phyloP scores from a whole-genome alignment of 2,888 invertebrate species.

The Ormyrus thymus region DNA sequence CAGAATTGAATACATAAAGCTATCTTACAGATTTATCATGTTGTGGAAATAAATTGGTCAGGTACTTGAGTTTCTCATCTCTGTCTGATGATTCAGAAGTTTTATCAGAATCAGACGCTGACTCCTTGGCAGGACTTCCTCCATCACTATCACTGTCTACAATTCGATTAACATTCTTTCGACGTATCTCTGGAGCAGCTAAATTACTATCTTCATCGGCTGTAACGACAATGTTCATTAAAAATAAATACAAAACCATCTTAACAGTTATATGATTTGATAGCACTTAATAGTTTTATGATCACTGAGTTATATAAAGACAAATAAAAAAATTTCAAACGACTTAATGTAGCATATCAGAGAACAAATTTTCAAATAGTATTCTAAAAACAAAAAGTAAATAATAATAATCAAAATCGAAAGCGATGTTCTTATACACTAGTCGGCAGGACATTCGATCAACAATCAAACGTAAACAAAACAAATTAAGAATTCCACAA shows the following conservation, averaged over 20 bases:
- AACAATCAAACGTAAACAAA: neutral
- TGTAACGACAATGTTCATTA: constrained; percentile 39
- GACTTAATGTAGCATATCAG: neutral
- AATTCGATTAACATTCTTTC: constrained; percentile 69
- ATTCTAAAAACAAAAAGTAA: neutral
- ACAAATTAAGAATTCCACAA: neutral
- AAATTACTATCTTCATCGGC: constrained; percentile 72
- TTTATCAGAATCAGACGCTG: constrained; percentile 59
- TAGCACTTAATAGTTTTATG: neutral
- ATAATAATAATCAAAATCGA: neutral
- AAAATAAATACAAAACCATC: constrained; percentile 24
- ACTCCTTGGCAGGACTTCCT: constrained; percentile 61
- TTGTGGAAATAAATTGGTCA: constrained; percentile 80
- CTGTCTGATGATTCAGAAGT: constrained; percentile 61
- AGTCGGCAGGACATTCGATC: too few relatives aligned
- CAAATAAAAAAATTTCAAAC: neutral
- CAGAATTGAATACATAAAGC: neutral
- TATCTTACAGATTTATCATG: constrained; percentile 78
- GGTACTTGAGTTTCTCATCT: constrained; percentile 76
- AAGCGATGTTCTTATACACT: too few relatives aligned
- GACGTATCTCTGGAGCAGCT: constrained; percentile 63
- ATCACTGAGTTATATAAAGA: neutral
- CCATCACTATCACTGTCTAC: constrained; percentile 72
- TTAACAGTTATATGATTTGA: neutral
- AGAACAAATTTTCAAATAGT: neutral